Percentiles rank a stretch among this genome's conserved stretches.
phyloP scores from a whole-genome alignment of 2,113 vertebrate genomes.

The Xenus cinereus region DNA sequence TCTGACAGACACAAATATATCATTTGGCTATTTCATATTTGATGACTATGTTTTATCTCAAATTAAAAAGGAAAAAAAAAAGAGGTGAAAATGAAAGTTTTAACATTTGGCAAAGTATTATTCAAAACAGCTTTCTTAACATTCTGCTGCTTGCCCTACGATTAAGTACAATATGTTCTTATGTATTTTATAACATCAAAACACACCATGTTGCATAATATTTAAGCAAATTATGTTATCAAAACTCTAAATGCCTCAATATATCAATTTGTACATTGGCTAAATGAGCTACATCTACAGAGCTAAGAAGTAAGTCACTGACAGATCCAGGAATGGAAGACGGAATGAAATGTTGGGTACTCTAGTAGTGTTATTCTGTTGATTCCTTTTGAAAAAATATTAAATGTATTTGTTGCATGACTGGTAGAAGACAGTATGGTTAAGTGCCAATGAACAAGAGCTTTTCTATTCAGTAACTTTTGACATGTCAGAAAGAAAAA shows the following conservation, averaged over 20 bases:
- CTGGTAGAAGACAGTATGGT: constrained; percentile 1
- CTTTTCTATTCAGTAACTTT: constrained; percentile 20
- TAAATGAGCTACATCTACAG: not conserved
- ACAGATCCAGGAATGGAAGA: not conserved
- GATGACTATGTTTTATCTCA: not conserved
- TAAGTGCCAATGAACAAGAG: constrained; percentile 26
- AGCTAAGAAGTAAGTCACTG: not conserved
- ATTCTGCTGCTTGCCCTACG: constrained; percentile 25
- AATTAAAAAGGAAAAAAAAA: not conserved
- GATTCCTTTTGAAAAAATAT: not conserved
- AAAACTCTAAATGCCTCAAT: not conserved
- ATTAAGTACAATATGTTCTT: constrained; percentile 48
- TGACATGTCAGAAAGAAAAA: constrained; percentile 20
- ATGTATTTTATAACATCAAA: constrained; percentile 1
- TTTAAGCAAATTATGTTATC: constrained; percentile 5
- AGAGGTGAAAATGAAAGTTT: not conserved
- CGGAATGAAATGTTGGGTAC: not conserved
- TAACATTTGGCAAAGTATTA: constrained; percentile 35
- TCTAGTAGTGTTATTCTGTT: not conserved
- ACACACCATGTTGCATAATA: constrained; percentile 4
- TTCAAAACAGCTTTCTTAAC: constrained; percentile 33
- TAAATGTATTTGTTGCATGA: constrained; percentile 33
- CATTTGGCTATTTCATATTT: not conserved
- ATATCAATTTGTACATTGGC: not conserved
- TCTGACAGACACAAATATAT: not conserved